Percentiles rank a stretch among this genome's conserved stretches.
Conservation (phyloP, 2,888 invertebrate genomes). For the Magallana nippona region DNA sequence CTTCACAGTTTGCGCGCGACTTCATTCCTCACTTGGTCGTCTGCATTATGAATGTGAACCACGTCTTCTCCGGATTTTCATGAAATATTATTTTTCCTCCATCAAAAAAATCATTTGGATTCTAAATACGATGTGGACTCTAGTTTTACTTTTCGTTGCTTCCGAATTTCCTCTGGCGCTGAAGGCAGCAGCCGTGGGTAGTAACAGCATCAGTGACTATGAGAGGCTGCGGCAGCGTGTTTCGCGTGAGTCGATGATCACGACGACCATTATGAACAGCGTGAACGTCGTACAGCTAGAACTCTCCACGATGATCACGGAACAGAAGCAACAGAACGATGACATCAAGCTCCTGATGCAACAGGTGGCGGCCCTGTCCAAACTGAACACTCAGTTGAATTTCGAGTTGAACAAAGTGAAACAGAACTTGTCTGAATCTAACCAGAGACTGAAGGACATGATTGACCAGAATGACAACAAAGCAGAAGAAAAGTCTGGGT, state of each 20-base stretch:
- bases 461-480: background rate
- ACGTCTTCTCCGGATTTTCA: background rate
- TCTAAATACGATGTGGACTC: background rate
- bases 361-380: background rate
- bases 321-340: background rate
- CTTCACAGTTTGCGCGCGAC: background rate
- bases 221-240: conserved; percentile 10
- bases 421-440: background rate
- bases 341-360: background rate
- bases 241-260: conserved; percentile 16
- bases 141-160: background rate
- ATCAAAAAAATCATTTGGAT: too few species aligned
- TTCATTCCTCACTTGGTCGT: background rate
- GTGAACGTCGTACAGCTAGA: background rate
- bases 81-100: background rate
- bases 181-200: background rate
- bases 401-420: background rate
- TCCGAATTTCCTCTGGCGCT: background rate
- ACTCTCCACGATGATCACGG: background rate
- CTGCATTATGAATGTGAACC: background rate
- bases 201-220: background rate
- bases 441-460: background rate
- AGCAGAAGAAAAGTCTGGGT: background rate
- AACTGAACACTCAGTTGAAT: conserved; percentile 20
- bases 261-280: conserved; percentile 4